phyloP scores from a whole-genome alignment of 2,797 vertebrate species.

The Danio jaintianensis region DNA sequence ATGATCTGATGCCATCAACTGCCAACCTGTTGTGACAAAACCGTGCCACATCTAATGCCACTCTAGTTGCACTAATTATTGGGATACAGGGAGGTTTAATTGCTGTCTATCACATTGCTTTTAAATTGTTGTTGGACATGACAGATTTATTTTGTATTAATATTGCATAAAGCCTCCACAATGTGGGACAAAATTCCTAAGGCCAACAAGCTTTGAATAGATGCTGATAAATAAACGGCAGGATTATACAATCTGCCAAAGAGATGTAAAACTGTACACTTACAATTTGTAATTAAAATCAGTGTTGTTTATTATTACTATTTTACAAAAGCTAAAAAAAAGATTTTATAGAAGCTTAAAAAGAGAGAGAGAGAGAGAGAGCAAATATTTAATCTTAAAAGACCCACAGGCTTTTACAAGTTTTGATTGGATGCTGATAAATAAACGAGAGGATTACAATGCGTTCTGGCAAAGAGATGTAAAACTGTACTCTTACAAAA shows the following conservation, averaged over 20 bases:
- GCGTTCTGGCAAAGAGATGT: constrained; percentile 37
- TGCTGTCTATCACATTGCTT: background rate
- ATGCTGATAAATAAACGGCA: constrained; percentile 39
- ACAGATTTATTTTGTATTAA: background rate
- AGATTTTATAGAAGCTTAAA: too few species aligned
- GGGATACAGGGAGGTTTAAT: background rate
- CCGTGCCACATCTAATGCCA: constrained; percentile 14
- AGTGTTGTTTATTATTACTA: too few species aligned
- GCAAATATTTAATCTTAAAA: constrained; percentile 22
- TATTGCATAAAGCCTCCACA: background rate
- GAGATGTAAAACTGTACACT: constrained; percentile 59
- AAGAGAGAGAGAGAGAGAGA: too few species aligned
- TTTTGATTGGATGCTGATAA: constrained; percentile 26
- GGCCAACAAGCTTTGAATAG: constrained; percentile 13
- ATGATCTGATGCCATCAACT: constrained; percentile 46
- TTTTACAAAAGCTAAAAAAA: too few species aligned
- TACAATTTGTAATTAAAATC: too few species aligned
- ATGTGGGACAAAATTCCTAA: background rate
- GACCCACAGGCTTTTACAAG: constrained; percentile 8
- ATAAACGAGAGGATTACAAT: constrained; percentile 37
- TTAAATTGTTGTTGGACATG: background rate
- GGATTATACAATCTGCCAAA: constrained; percentile 38
- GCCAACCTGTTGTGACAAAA: constrained; percentile 35
- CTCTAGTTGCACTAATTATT: constrained; percentile 15
- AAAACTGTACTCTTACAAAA: constrained; percentile 59